These are phyloP conservation scores for Cololabis saira DNA, from an alignment of 2,113 vertebrate species.

Conservation along the genomic window DNA sequence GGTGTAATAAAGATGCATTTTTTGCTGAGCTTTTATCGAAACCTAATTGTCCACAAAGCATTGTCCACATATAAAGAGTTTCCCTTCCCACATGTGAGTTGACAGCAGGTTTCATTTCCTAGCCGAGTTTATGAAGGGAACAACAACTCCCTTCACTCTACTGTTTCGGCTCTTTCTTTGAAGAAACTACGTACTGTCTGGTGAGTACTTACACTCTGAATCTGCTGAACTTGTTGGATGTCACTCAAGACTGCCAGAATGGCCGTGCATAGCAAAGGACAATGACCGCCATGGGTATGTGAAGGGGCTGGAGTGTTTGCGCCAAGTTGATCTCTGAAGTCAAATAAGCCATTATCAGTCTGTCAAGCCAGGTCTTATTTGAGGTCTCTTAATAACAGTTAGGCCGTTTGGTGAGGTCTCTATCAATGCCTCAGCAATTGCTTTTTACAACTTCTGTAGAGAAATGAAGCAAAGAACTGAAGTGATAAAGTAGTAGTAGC, in stretches of 20 bases:
- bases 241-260: conserved; percentile 77
- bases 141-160: conserved; percentile 67
- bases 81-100: conserved; percentile 53
- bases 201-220: conserved; percentile 72
- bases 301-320: conserved; percentile 67
- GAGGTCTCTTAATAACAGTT: conserved; percentile 78
- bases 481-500: conserved; percentile 61
- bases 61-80: conserved; percentile 46
- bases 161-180: conserved; percentile 62
- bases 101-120: conserved; percentile 64
- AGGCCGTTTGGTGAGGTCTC: conserved; percentile 74
- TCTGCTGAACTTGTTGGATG: conserved; percentile 80
- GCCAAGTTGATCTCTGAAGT: conserved; percentile 79
- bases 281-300: conserved; percentile 73
- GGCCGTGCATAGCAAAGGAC: conserved; percentile 73
- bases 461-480: conserved; percentile 60
- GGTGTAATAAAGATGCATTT: conserved; percentile 50
- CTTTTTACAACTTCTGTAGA: conserved; percentile 73
- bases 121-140: conserved; percentile 64
- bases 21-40: conserved; percentile 54
- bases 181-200: conserved; percentile 69
- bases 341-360: conserved; percentile 83
- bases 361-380: conserved; percentile 77
- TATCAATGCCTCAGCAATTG: conserved; percentile 60
- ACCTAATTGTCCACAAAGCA: conserved; percentile 69